A percentile compares a stretch with the other conserved stretches of the same genome.
phyloP scores from a whole-genome alignment of 2,113 vertebrate genomes.

The Corvus hawaiiensis region DNA sequence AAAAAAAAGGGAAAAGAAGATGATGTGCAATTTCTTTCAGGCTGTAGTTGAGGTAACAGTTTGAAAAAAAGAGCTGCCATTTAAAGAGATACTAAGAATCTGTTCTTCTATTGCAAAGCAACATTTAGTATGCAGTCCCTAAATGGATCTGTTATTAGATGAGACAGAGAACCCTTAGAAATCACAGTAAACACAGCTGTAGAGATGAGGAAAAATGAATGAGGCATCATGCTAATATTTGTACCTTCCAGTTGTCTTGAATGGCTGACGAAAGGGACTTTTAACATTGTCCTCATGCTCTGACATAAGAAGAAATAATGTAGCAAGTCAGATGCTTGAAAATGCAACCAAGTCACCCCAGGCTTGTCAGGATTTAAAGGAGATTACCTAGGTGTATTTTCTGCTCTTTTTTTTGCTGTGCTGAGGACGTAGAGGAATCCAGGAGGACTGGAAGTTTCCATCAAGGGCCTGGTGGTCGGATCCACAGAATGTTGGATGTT shows the following conservation, averaged over 20 bases:
- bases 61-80: neutral
- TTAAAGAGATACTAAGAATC: constrained; percentile 8
- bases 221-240: neutral
- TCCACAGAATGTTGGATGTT: neutral
- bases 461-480: neutral
- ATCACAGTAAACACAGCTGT: constrained; percentile 43
- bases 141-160: constrained; percentile 25
- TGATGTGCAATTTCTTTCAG: neutral
- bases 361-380: neutral
- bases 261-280: neutral
- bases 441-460: neutral
- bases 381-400: neutral
- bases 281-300: neutral
- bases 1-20: neutral
- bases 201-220: neutral
- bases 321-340: neutral
- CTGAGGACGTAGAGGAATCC: neutral
- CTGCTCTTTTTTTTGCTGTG: neutral
- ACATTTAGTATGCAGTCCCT: neutral
- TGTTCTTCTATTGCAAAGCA: neutral
- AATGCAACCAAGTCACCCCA: neutral
- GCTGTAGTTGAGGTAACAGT: neutral
- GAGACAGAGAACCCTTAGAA: constrained; percentile 31
- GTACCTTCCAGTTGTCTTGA: constrained; percentile 8
- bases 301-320: neutral